These are phyloP conservation scores for Ornithoptera priamus DNA, from an alignment of 2,888 invertebrate genomes.

Conservation along the genomic window DNA sequence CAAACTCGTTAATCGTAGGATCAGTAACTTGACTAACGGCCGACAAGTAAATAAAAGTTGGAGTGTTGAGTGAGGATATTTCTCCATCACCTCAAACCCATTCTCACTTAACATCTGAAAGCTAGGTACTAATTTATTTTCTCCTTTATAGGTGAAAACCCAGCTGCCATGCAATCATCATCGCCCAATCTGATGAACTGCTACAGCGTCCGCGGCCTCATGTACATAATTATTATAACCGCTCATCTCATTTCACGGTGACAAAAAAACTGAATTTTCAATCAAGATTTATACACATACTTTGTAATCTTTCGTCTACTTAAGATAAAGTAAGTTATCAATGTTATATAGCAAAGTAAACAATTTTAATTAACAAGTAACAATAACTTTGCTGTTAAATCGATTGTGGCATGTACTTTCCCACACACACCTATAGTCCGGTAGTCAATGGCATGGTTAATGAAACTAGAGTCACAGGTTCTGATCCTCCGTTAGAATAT, in stretches of 20 bases:
- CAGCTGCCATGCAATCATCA: constrained; percentile 88
- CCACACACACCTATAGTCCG: too few relatives aligned
- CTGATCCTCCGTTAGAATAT: too few relatives aligned
- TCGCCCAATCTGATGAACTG: constrained; percentile 67
- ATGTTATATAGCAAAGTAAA: not conserved
- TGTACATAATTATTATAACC: constrained; percentile 48
- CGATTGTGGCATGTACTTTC: not conserved
- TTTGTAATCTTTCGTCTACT: constrained; percentile 8
- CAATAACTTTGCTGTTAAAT: not conserved
- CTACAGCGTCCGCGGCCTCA: constrained; percentile 45
- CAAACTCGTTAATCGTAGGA: too few relatives aligned
- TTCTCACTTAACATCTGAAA: constrained; percentile 1
- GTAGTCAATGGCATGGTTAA: too few relatives aligned
- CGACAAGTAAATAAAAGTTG: too few relatives aligned
- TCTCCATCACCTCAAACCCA: too few relatives aligned
- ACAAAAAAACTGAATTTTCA: constrained; percentile 47
- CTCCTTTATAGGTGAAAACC: constrained; percentile 85
- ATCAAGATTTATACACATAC: constrained; percentile 2
- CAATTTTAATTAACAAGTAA: not conserved
- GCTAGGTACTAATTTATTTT: not conserved
- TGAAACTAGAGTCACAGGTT: too few relatives aligned
- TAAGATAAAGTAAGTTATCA: constrained; percentile 2
- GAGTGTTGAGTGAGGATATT: too few relatives aligned
- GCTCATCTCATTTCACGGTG: constrained; percentile 59
- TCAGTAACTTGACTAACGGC: too few relatives aligned